A percentile compares a stretch with the other conserved stretches of the same genome.
phyloP scores from a whole-genome alignment of 2,797 vertebrate species.

The Phoxinus dragarum region DNA sequence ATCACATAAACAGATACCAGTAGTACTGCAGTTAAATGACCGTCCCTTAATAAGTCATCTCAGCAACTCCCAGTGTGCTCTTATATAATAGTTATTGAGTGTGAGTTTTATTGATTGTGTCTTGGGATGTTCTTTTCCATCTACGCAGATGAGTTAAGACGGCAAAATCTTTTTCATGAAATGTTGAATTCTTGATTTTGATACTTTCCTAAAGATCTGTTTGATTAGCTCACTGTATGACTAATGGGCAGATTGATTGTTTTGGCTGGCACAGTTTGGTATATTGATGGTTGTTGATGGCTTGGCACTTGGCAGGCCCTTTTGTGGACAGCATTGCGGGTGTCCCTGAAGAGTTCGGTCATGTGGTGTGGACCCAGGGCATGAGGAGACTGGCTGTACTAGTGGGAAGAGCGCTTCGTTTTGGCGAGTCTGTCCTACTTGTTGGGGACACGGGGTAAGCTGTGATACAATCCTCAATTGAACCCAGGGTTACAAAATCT shows the following conservation, averaged over 20 bases:
- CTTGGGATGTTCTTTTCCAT: background rate
- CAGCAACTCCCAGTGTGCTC: background rate
- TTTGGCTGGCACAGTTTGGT: slow-evolving; percentile 9
- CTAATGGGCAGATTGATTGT: slow-evolving; percentile 32
- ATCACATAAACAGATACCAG: slow-evolving; percentile 28
- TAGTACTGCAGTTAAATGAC: slow-evolving; percentile 5
- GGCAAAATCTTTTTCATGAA: background rate
- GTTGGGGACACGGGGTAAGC: slow-evolving; percentile 96
- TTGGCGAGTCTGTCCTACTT: slow-evolving; percentile 92
- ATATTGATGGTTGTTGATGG: slow-evolving; percentile 18
- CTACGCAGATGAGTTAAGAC: background rate
- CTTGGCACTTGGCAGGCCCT: slow-evolving; percentile 69
- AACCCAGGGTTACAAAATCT: background rate
- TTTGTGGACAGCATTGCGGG: slow-evolving; percentile 74
- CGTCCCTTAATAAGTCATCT: slow-evolving; percentile 15
- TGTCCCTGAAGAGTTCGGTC: slow-evolving; percentile 87
- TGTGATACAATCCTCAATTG: background rate
- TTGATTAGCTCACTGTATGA: slow-evolving; percentile 26
- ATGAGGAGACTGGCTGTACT: slow-evolving; percentile 90
- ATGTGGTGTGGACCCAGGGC: slow-evolving; percentile 90
- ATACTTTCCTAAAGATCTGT: background rate
- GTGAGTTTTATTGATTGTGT: slow-evolving; percentile 22
- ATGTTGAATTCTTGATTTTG: background rate
- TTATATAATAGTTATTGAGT: slow-evolving; percentile 24
- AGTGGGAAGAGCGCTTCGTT: slow-evolving; percentile 89